A percentile compares a stretch with the other conserved stretches of the same genome.
These are phyloP conservation scores for Heliconius charithonia DNA, from an alignment of 2,888 invertebrate genomes.

Conservation along the genomic window DNA sequence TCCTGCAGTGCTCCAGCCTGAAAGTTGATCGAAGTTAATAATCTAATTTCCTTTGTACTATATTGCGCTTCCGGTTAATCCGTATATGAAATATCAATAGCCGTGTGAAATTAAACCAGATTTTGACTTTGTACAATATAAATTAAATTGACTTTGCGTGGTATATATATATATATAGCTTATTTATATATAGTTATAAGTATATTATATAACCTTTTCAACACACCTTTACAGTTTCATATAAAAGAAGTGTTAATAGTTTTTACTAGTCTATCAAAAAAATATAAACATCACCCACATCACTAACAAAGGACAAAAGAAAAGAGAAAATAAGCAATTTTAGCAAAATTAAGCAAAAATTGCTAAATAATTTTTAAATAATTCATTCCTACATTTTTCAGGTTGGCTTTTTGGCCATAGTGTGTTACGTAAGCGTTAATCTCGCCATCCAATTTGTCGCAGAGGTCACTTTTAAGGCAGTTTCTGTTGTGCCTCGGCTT, in stretches of 20 bases:
- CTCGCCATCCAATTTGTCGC: constrained; percentile 16
- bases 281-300: no score
- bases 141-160: not conserved
- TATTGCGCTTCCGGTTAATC: constrained; percentile 1
- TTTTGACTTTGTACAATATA: not conserved
- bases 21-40: constrained; percentile 47
- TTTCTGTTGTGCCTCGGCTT: constrained; percentile 7
- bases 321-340: no score
- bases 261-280: no score
- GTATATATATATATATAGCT: no score
- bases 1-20: constrained; percentile 87
- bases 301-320: no score
- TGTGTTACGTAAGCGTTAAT: constrained; percentile 2
- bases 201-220: no score
- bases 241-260: no score
- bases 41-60: constrained; percentile 14
- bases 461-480: constrained; percentile 15
- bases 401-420: not conserved
- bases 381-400: not conserved
- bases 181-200: no score
- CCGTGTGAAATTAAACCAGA: not conserved
- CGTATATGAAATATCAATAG: not conserved
- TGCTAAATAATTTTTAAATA: not conserved
- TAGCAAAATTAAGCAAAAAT: not conserved
- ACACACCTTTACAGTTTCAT: no score